Conservation (phyloP, 2,113 vertebrate species). For the Odocoileus hemionus region DNA sequence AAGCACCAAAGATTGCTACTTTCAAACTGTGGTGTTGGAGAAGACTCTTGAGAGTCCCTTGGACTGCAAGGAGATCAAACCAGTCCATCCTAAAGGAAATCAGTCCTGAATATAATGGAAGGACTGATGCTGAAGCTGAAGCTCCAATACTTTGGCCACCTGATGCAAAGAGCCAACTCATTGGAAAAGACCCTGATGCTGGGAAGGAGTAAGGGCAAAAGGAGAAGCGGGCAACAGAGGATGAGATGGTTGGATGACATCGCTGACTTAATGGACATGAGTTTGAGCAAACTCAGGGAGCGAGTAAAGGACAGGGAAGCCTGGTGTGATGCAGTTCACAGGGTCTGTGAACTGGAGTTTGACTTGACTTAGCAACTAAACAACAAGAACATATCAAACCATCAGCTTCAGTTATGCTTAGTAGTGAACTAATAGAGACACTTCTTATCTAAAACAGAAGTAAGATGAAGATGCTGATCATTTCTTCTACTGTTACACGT, state of each 20-base stretch:
- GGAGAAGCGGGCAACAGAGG: background rate
- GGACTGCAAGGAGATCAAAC: background rate
- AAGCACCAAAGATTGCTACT: background rate
- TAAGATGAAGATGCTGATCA: background rate
- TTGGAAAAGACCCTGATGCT: background rate
- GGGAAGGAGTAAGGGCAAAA: background rate
- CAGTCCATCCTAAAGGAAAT: background rate
- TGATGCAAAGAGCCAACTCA: background rate
- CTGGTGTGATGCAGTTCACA: background rate
- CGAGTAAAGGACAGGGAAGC: background rate
- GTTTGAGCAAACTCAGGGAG: background rate
- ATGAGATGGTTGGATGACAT: background rate
- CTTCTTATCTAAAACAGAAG: background rate
- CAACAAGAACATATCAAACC: background rate
- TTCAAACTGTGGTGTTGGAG: background rate
- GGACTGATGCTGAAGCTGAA: background rate
- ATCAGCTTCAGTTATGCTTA: background rate
- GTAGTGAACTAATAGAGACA: background rate
- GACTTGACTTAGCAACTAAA: background rate
- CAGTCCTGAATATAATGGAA: background rate
- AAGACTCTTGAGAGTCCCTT: background rate
- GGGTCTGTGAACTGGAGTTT: background rate
- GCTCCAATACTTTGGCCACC: background rate
- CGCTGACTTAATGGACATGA: background rate
- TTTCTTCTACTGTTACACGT: background rate